Evolutionary conservation across 2,797 vertebrate genomes (phyloP), one percentile per base, ranked within the genome.

Genomic region (Todus mexicanus): DNA sequence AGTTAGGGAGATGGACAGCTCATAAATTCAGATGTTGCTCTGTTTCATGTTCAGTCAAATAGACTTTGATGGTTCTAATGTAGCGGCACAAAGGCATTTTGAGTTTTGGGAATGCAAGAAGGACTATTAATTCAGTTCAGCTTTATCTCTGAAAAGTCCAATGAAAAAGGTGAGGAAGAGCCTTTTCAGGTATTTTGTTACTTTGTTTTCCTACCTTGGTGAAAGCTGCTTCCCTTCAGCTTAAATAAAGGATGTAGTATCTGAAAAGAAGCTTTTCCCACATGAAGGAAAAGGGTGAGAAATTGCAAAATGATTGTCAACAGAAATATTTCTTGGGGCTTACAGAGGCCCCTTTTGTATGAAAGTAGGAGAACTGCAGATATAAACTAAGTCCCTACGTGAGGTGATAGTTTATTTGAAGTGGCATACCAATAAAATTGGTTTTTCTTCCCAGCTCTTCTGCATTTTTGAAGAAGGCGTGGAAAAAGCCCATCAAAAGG

Each of bases 21-120:
- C 93, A 78, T 77, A 94, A 96, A 96, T 96, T 84, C 79, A 93
- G 59, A 74, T 88, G 60, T 71, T 93, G 18, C 81, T 92, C 33
- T 92, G 64, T 92, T 96, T 92, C 71, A 42, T 84, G 66, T 91
- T 95, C 57, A 66, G 90, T 90, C 59, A 95, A 31, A 92, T 87
- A 94, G 88, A 89, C 86, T 96, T 93, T 93, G 79, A 93, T 96
- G 89, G 45, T 73, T 89, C 35, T 69, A 90, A 76, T 79, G 74
- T 42, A 87, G 73, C 79, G 91, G 26, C 83, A 84, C 70, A 87
- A 91, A 96, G 84, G 66, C 92, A 68, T 91, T 88, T 91, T 93
- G 70, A 84, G 69, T 95, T 95, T 89, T 89, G 29, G 91, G 87
- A 84, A 48, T 80, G 16, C 72, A 63, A 72, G 84, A 92, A 87